Evolutionary conservation across 1,140 invertebrate genomes (phyloP), one percentile per base, ranked within the genome.

Genomic region (Lepidotrigona ventralis): DNA sequence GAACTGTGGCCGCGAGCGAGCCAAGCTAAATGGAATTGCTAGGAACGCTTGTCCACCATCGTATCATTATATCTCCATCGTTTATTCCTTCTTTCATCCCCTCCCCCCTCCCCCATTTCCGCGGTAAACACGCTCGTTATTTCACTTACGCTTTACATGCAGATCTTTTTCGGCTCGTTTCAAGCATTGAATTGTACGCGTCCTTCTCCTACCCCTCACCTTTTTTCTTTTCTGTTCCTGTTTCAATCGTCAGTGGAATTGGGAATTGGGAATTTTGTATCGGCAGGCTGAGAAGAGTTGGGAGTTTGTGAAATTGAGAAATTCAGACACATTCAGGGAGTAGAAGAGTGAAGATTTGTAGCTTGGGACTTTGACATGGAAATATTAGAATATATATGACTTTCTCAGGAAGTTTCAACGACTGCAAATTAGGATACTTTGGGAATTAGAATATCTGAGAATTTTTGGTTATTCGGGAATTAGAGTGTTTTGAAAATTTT

Each of bases 11-110:
- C 66, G 26, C 54, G n/a, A 66, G 73, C 74, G 9, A 19, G 11
- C 2, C 29, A 26, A 66, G 81, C 39, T 79, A 83, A 79, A 79
- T 73, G 69, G 69, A 83, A 83, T 83, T 79, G 82, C 68, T 63
- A 75, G 51, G 56, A 79, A 79, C 69, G 75, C 69, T 79, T 79
- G 69, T 79, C 53, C 46, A 66, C 76, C 76, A 26, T 78, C 73
- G 74, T 83, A 72, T 83, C 69, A 79, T 72, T 79, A 71, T 46
- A 72, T 39, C 81, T 71, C 64, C 81, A 39, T 54, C 76, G 56
- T 71, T 78, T 76, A 69, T 73, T 39, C 19, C 11, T 5, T 11
- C 5, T 19, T 70, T 83, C 81, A 33, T 33, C 69, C 46, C 29
- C 15, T 4, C 1, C 19, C 19, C 21, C 19, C 19, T 8, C 19